Evolutionary conservation across 2,888 invertebrate genomes (phyloP), one percentile per base, ranked within the genome.

Genomic region (Eudasyphora cyanicolor): DNA sequence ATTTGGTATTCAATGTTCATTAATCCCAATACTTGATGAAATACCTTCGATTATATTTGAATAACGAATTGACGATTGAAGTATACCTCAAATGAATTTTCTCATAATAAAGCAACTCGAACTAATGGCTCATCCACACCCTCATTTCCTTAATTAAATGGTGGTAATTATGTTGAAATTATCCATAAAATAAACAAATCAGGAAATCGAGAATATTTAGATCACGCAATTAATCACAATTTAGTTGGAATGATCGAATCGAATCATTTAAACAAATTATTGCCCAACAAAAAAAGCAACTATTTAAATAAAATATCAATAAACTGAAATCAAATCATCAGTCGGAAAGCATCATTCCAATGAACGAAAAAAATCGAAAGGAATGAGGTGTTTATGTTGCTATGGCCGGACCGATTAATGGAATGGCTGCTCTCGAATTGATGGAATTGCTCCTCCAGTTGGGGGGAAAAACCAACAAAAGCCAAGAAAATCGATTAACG

Each of bases 401-500:
- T 71, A 60, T 42, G 19, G n/a, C 10, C 21, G 6, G 17, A 17
- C 67, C 42, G 24, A 57, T 57, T 42, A 67, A 24, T 24, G 42
- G 67, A 38, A 19, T 24, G 24, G 35, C 21, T 21, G 64, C 32
- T 14, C 12, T 24, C n/a, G 62, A 32, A 35, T 35, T 24, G 32
- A 64, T 64, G 64, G 35, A 38, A 62, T 62, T 32, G 35, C 62
- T 35, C 17, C 24, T n/a, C n/a, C 6, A 21, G 42, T 17, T 29
- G 27, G 62, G 27, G 62, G 35, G 21, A 54, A 24, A 57, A 57
- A 14, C 57, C 57, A 51, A 32, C 27, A 29, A 21, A 49, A 78
- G 42, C 3, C 54, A 82, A 71, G 49, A 79, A 81, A 77, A 81
- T 78, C 81, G 79, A 79, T 69, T 85, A 77, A 79, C 73, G 85